phyloP scores from a whole-genome alignment of 2,113 vertebrate genomes.

The Pterocles burchelli region DNA sequence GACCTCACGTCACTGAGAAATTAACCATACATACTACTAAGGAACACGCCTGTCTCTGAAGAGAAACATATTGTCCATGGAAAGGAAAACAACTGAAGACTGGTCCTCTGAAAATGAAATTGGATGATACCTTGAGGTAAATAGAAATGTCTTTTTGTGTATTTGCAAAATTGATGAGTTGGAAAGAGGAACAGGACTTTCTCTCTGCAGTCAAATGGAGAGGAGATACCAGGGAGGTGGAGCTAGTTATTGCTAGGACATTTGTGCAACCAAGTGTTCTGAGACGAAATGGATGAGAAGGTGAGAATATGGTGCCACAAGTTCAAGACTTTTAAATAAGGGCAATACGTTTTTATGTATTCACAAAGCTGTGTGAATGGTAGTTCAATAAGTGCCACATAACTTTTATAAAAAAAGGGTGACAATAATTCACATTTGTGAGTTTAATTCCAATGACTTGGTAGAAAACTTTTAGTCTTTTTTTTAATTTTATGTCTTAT shows the following conservation, averaged over 20 bases:
- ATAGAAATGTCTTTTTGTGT: background rate
- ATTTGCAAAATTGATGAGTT: background rate
- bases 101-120: background rate
- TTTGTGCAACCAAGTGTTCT: background rate
- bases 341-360: background rate
- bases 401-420: background rate
- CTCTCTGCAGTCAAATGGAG: background rate
- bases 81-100: background rate
- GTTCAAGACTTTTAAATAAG: background rate
- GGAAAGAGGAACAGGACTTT: background rate
- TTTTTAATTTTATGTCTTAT: background rate
- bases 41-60: background rate
- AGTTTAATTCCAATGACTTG: background rate
- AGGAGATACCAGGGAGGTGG: background rate
- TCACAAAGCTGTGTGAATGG: background rate
- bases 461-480: background rate
- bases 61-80: background rate
- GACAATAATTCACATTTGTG: background rate
- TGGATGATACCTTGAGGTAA: background rate
- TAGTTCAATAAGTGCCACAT: background rate
- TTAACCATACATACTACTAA: background rate
- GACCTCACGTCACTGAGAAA: background rate
- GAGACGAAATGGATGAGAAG: background rate
- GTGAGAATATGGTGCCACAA: background rate
- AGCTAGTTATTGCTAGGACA: background rate